Conservation (phyloP, 1,140 invertebrate genomes). For the Himalopsyche phryganea region DNA sequence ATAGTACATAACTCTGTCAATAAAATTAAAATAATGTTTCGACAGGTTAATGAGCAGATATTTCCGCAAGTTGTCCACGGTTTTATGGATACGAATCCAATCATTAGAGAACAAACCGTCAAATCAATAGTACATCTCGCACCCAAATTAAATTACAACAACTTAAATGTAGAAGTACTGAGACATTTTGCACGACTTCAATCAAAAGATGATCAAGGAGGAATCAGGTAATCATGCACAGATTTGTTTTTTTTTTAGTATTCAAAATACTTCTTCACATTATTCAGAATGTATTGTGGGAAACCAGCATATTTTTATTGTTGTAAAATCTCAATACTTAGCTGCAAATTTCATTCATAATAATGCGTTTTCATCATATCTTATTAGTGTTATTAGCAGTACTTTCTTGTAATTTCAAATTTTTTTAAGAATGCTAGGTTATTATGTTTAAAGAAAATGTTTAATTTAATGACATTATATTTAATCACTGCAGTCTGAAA, state of each 20-base stretch:
- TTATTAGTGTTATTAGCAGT: too few relatives aligned
- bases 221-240: slow-evolving; percentile 59
- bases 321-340: too few relatives aligned
- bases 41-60: slow-evolving; percentile 81
- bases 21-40: too few relatives aligned
- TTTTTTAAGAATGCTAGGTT: too few relatives aligned
- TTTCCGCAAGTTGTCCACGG: slow-evolving; percentile 89
- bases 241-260: too few relatives aligned
- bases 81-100: slow-evolving; percentile 94
- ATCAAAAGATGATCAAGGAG: slow-evolving; percentile 88
- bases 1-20: too few relatives aligned
- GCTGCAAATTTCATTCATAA: too few relatives aligned
- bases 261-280: neutral
- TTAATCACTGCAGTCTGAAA: too few relatives aligned
- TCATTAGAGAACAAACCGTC: slow-evolving; percentile 95
- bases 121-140: slow-evolving; percentile 94
- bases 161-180: slow-evolving; percentile 94
- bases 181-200: slow-evolving; percentile 95
- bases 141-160: slow-evolving; percentile 95
- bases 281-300: neutral
- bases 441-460: too few relatives aligned
- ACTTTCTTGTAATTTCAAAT: too few relatives aligned
- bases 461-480: too few relatives aligned
- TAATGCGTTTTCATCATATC: too few relatives aligned
- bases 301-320: neutral